Evolutionary conservation across 2,113 vertebrate genomes (phyloP).

Genomic region (Gallinago undulata): DNA sequence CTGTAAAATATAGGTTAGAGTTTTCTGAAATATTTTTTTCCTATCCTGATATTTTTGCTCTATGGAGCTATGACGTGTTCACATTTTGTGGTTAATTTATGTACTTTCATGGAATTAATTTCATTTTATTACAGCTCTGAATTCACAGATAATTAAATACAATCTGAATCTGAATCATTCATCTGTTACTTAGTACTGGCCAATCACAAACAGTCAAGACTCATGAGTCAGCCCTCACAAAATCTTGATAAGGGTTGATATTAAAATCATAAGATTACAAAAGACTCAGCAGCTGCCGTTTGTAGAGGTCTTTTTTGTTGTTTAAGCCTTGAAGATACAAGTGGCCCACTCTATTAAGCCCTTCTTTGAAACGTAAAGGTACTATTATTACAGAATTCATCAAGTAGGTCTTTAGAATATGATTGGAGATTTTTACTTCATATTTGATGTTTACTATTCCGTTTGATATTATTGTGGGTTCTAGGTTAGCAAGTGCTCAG

Average conservation of each 20-base stretch:
- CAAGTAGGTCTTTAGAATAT: not conserved
- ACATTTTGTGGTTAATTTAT: not conserved
- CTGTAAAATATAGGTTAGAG: not conserved
- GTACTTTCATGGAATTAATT: conserved; percentile 6
- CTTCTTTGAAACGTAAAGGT: not conserved
- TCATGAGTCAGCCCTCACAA: conserved; percentile 18
- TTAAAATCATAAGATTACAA: not conserved
- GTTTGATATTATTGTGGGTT: not conserved
- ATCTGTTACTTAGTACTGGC: conserved; percentile 23
- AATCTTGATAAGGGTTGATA: not conserved
- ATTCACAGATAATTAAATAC: conserved; percentile 36
- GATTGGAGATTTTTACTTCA: not conserved
- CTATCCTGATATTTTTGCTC: not conserved
- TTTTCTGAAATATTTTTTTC: not conserved
- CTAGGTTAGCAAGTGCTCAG: not conserved
- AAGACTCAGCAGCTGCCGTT: not conserved
- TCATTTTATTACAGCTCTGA: conserved; percentile 34
- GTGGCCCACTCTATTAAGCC: not conserved
- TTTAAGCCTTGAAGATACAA: not conserved
- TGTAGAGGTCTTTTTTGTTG: not conserved
- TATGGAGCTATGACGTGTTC: not conserved
- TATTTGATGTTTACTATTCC: not conserved
- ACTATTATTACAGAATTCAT: not conserved
- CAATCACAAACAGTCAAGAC: not conserved
- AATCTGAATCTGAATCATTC: conserved; percentile 36